Evolutionary conservation across 2,797 vertebrate species (phyloP), one percentile per base, ranked within the genome.

Genomic region (Esox lucius): DNA sequence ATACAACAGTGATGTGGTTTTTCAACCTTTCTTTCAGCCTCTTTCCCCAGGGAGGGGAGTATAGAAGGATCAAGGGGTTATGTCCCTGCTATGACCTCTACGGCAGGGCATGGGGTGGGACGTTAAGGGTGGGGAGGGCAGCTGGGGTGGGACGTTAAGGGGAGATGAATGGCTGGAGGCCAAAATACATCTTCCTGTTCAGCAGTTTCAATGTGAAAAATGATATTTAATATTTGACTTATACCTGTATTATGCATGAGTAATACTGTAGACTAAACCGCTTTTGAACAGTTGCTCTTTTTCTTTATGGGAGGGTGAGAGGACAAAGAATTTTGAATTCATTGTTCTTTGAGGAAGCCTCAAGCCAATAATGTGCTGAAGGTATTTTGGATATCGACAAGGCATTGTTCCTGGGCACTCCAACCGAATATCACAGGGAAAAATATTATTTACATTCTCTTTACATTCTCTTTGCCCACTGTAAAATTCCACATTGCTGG

Each of bases 361-460:
- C n/a, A 0, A 4, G 56, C 56, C 56, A 59, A 59, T 24, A 2
- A 59, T 2, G n/a, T 22, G 53, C 53, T 59, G n/a, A 59, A 5
- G 53, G n/a, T n/a, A 12, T 59, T 22, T 59, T 59, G 53, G 19
- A 56, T 17, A 53, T 19, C 2, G 51, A 56, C 53, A 56, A n/a
- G 15, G 19, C n/a, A 22, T 22, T 56, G 56, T 46, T 11, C 8
- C 42, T 46, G 42, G 42, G 12, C 11, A 6, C 42, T 4, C 9
- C 3, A 42, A 46, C 42, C 42, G 42, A 5, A 67, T 17, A 42
- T 22, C 39, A 3, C 66, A 71, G 76, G 59, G 42, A 73, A 9
- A 62, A 66, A n/a, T 53, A 74, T 77, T 85, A 81, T 89, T 90
- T 77, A 83, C 79, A 79, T 82, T 88, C 71, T 70, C 64, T 89